Percentiles rank a stretch among this genome's conserved stretches.
phyloP scores from a whole-genome alignment of 2,888 invertebrate genomes.

The Idaea biselata region DNA sequence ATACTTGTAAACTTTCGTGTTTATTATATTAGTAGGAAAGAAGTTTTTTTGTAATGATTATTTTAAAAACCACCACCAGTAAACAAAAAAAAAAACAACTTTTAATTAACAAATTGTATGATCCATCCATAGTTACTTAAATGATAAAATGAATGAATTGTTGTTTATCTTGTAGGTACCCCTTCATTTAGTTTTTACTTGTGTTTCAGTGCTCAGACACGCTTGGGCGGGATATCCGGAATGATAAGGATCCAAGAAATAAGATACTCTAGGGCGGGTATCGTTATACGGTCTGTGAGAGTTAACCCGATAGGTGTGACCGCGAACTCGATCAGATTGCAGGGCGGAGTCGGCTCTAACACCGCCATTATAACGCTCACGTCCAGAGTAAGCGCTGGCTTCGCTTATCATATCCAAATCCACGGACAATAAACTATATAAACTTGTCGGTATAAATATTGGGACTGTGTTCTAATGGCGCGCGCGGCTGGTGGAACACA shows the following conservation, averaged over 20 bases:
- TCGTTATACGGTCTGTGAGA: neutral
- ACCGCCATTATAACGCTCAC: neutral
- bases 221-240: neutral
- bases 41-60: too few relatives aligned
- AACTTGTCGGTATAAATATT: neutral
- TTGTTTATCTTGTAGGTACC: too few relatives aligned
- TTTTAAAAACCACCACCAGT: too few relatives aligned
- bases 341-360: neutral
- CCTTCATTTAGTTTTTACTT: too few relatives aligned
- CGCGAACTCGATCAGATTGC: neutral
- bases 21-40: too few relatives aligned
- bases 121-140: too few relatives aligned
- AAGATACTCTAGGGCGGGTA: neutral
- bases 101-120: too few relatives aligned
- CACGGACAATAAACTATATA: neutral
- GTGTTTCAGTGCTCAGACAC: neutral
- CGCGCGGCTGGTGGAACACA: neutral
- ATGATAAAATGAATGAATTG: too few relatives aligned
- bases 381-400: neutral
- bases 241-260: slow-evolving; percentile 1
- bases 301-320: neutral
- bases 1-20: too few relatives aligned
- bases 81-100: too few relatives aligned
- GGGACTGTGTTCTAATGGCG: neutral
- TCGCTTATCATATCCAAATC: neutral